phyloP scores from a whole-genome alignment of 1,140 invertebrate species.

The Parapsyche elsis region DNA sequence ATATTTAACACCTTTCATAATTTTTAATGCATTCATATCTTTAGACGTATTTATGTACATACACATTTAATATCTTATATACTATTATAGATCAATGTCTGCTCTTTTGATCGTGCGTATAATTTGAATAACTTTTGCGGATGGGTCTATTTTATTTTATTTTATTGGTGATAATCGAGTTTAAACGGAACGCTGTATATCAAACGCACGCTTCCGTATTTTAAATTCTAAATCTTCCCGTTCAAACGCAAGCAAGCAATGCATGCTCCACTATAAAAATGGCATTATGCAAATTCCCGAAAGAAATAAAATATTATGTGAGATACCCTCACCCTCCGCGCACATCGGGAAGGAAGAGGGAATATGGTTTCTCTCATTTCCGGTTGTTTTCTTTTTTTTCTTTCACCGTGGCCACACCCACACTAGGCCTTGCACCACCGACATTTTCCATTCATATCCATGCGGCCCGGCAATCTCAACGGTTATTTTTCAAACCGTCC shows the following conservation, averaged over 20 bases:
- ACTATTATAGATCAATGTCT: no score
- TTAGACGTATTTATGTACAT: no score
- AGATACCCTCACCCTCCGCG: conserved; percentile 50
- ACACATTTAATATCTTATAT: no score
- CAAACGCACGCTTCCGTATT: no score
- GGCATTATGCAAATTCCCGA: conserved; percentile 67
- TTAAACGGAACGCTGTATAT: no score
- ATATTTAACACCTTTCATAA: no score
- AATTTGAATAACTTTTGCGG: no score
- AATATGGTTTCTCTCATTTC: conserved; percentile 69
- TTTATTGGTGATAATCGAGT: no score
- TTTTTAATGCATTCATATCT: no score
- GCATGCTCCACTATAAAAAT: conserved; percentile 60
- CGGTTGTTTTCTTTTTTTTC: conserved; percentile 56
- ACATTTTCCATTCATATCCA: conserved; percentile 50
- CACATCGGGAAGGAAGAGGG: conserved; percentile 56
- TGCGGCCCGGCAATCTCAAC: conserved; percentile 50
- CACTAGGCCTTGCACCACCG: conserved; percentile 35
- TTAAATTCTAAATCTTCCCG: conserved; percentile 46
- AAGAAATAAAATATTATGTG: conserved; percentile 64
- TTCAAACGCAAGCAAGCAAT: conserved; percentile 38
- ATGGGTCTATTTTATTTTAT: no score
- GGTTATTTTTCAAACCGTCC: conserved; percentile 54
- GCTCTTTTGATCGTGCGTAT: no score
- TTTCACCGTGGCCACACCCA: no score